These are phyloP conservation scores for Caradrina kadenii DNA, from an alignment of 2,888 invertebrate species.

Conservation along the genomic window DNA sequence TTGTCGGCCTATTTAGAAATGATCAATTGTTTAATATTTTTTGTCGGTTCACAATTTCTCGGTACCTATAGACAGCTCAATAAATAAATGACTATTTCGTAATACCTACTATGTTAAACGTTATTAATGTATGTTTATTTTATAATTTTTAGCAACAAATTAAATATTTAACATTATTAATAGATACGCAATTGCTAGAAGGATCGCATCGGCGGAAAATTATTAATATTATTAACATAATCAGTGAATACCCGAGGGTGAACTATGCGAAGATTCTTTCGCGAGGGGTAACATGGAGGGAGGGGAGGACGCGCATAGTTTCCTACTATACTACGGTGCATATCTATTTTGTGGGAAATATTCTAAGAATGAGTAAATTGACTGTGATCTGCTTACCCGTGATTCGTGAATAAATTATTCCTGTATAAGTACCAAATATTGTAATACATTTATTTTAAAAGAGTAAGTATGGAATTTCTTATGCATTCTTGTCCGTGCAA, in stretches of 20 bases:
- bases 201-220: slow-evolving; percentile 37
- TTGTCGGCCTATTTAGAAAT: background rate
- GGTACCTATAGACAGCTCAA: slow-evolving; percentile 1
- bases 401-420: too few relatives aligned
- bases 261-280: slow-evolving; percentile 71
- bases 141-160: background rate
- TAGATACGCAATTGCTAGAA: slow-evolving; percentile 1
- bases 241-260: slow-evolving; percentile 57
- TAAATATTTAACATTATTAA: background rate
- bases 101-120: too few relatives aligned
- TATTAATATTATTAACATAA: slow-evolving; percentile 58
- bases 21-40: background rate
- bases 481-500: too few relatives aligned
- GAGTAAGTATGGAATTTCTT: too few relatives aligned
- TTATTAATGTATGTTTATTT: too few relatives aligned
- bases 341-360: slow-evolving; percentile 23
- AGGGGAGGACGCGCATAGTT: slow-evolving; percentile 63
- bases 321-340: slow-evolving; percentile 35
- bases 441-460: too few relatives aligned
- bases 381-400: background rate
- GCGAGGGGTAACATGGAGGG: slow-evolving; percentile 52
- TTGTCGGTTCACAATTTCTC: background rate
- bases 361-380: slow-evolving; percentile 8
- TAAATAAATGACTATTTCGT: too few relatives aligned
- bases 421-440: too few relatives aligned